Percentiles rank a stretch among this genome's conserved stretches.
phyloP scores from a whole-genome alignment of 2,888 invertebrate species.

The Cordilura impudica region DNA sequence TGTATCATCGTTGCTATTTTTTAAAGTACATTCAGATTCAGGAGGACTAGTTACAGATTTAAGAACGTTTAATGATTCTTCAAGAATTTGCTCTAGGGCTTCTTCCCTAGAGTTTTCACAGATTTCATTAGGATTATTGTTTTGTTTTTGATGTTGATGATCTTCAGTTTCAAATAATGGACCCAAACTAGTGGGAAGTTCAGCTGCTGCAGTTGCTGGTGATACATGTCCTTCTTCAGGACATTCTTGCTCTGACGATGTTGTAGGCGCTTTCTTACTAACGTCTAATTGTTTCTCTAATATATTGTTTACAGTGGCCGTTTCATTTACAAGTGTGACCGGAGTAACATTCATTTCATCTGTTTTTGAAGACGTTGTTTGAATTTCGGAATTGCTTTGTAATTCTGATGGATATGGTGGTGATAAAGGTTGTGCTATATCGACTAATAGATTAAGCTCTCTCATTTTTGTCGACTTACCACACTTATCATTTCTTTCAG shows the following conservation, averaged over 20 bases:
- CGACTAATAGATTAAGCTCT: slow-evolving; percentile 49
- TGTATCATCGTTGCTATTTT: neutral
- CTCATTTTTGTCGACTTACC: slow-evolving; percentile 24
- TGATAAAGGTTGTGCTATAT: slow-evolving; percentile 49
- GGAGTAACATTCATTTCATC: no score
- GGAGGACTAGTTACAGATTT: slow-evolving; percentile 29
- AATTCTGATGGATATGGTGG: slow-evolving; percentile 51
- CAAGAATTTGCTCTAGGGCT: slow-evolving; percentile 42
- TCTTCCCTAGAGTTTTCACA: neutral
- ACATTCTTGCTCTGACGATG: neutral
- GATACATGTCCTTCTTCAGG: neutral
- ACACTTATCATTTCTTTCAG: slow-evolving; percentile 10
- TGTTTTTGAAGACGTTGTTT: no score
- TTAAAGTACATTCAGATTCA: neutral
- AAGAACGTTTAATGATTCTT: slow-evolving; percentile 39
- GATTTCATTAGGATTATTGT: neutral
- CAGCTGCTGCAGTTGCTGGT: neutral
- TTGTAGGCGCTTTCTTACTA: neutral
- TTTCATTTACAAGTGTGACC: slow-evolving; percentile 22
- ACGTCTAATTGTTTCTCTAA: slow-evolving; percentile 16
- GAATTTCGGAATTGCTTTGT: neutral
- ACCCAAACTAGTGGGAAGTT: neutral
- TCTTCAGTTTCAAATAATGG: neutral
- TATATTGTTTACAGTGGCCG: slow-evolving; percentile 36
- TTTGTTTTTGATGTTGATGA: neutral